A percentile compares a stretch with the other conserved stretches of the same genome.
Evolutionary conservation across 92 coral and sea anemone genomes (phyloP).

Genomic region (Parazoanthus swiftii): DNA sequence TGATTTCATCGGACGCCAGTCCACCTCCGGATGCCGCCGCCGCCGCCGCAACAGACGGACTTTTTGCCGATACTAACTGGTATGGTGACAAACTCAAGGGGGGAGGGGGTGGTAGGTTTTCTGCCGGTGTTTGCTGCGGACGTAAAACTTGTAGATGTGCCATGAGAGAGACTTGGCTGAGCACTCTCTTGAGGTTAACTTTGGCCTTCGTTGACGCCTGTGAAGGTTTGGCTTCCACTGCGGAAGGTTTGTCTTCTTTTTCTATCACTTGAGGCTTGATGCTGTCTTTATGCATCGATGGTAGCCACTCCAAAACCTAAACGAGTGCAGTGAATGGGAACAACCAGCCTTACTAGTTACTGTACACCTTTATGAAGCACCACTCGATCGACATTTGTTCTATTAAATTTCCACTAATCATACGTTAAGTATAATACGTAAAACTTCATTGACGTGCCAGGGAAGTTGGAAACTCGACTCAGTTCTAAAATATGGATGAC

Average conservation of each 20-base stretch:
- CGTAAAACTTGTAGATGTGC: constrained; percentile 86
- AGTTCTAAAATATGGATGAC: too few species aligned
- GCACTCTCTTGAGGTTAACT: constrained; percentile 70
- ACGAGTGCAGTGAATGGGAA: background rate
- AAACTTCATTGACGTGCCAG: too few species aligned
- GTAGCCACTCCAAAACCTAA: constrained; percentile 96
- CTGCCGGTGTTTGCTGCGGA: constrained; percentile 72
- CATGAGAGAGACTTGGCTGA: constrained; percentile 87
- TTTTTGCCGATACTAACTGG: constrained; percentile 86
- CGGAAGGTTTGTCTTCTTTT: constrained; percentile 63
- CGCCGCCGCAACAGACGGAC: constrained; percentile 93
- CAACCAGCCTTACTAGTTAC: too few species aligned
- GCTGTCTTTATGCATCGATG: constrained; percentile 73
- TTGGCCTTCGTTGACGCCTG: constrained; percentile 64
- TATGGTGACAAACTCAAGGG: constrained; percentile 95
- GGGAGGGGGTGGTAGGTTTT: constrained; percentile 91
- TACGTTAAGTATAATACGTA: too few species aligned
- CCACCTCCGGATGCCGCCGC: constrained; percentile 99
- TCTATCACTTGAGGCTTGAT: constrained; percentile 67
- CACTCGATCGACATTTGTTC: too few species aligned
- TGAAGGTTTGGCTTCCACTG: constrained; percentile 61
- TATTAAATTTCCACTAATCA: too few species aligned
- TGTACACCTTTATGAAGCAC: too few species aligned
- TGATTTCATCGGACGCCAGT: constrained; percentile 92
- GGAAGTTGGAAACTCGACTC: too few species aligned